phyloP scores from a whole-genome alignment of 2,888 invertebrate genomes.

The Luperina testacea region DNA sequence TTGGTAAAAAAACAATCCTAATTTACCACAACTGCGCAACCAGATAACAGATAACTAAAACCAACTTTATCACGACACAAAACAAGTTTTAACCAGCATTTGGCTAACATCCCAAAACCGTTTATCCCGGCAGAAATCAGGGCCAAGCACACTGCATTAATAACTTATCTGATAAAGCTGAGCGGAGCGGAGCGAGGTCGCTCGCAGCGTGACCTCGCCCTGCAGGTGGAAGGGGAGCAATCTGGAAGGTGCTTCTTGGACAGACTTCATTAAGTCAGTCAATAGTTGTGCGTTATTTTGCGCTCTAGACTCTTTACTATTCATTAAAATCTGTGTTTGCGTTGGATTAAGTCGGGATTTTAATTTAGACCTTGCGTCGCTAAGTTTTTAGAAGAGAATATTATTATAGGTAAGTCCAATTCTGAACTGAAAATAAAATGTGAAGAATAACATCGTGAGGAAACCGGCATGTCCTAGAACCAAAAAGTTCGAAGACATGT shows the following conservation, averaged over 20 bases:
- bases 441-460: too few relatives aligned
- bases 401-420: not conserved
- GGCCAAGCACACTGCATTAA: slow-evolving; percentile 28
- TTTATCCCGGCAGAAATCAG: slow-evolving; percentile 44
- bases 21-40: not conserved
- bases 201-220: slow-evolving; percentile 18
- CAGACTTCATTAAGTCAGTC: slow-evolving; percentile 64
- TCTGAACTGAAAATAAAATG: too few relatives aligned
- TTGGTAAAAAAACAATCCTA: slow-evolving; percentile 16
- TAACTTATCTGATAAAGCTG: slow-evolving; percentile 32
- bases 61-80: slow-evolving; percentile 40
- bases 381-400: not conserved
- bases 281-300: slow-evolving; percentile 57
- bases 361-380: not conserved
- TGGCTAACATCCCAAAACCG: slow-evolving; percentile 52
- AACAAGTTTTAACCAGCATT: slow-evolving; percentile 37
- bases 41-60: slow-evolving; percentile 22
- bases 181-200: slow-evolving; percentile 11
- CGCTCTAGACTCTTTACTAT: slow-evolving; percentile 59
- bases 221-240: slow-evolving; percentile 32
- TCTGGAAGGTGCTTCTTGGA: slow-evolving; percentile 27
- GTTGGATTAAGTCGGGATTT: slow-evolving; percentile 21
- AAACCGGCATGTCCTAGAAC: too few relatives aligned
- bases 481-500: too few relatives aligned
- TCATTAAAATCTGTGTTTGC: slow-evolving; percentile 59